Evolutionary conservation across 2,888 invertebrate species (phyloP).

Genomic region (Acrobasis suavella): DNA sequence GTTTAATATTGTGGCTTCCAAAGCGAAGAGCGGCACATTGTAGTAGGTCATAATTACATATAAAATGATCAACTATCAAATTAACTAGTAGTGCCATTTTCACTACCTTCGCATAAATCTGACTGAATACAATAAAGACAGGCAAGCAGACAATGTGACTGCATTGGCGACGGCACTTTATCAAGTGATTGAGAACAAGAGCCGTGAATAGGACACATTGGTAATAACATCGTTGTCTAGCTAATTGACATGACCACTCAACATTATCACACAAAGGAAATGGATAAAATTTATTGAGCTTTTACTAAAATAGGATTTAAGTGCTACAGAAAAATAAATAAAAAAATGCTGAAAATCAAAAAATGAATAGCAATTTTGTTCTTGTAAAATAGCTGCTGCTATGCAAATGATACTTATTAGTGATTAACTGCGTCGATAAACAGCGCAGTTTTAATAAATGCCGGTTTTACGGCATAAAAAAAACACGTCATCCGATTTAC

Average conservation of each 20-base stretch:
- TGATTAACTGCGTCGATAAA: no score
- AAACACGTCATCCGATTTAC: no score
- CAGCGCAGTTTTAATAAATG: no score
- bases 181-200: background rate
- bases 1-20: conserved; percentile 11
- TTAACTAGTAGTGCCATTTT: background rate
- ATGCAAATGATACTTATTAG: no score
- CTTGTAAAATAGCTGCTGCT: no score
- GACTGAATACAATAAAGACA: background rate
- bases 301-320: no score
- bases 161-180: background rate
- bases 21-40: conserved; percentile 15
- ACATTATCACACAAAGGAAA: background rate
- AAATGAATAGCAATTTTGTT: no score
- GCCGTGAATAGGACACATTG: background rate
- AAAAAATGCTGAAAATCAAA: no score
- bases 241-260: background rate
- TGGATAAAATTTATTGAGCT: no score
- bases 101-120: background rate
- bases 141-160: background rate
- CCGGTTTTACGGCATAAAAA: no score
- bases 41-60: background rate
- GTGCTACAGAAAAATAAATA: no score
- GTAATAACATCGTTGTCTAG: background rate
- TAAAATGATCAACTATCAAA: no score